These are phyloP conservation scores for Drosophila recens DNA, from an alignment of 2,888 invertebrate species.

Conservation along the genomic window DNA sequence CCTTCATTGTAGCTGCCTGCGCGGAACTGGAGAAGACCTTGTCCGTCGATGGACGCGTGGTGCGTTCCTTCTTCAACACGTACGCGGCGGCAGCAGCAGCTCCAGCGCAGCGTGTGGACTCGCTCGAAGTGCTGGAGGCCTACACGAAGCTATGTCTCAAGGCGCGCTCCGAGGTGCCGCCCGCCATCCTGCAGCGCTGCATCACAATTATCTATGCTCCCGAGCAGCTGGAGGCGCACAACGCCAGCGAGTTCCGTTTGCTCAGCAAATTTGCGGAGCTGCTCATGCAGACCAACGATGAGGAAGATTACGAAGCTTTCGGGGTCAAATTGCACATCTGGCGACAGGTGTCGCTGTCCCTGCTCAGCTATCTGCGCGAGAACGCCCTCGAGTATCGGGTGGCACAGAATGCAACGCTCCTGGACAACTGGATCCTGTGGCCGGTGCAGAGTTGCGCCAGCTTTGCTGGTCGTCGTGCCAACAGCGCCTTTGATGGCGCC, in stretches of 20 bases:
- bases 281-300: slow-evolving; percentile 69
- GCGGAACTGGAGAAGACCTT: slow-evolving; percentile 61
- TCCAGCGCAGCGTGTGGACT: slow-evolving; percentile 5
- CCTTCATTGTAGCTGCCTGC: slow-evolving; percentile 66
- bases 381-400: slow-evolving; percentile 72
- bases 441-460: slow-evolving; percentile 74
- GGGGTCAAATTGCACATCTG: slow-evolving; percentile 77
- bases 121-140: slow-evolving; percentile 57
- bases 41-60: slow-evolving; percentile 49
- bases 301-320: slow-evolving; percentile 75
- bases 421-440: slow-evolving; percentile 83
- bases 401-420: slow-evolving; percentile 59
- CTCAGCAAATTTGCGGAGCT: slow-evolving; percentile 62
- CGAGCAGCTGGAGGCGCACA: slow-evolving; percentile 49
- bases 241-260: slow-evolving; percentile 61
- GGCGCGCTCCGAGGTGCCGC: slow-evolving; percentile 63
- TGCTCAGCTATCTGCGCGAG: slow-evolving; percentile 68
- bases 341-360: slow-evolving; percentile 71
- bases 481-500: slow-evolving; percentile 61
- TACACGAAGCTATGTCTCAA: slow-evolving; percentile 67
- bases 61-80: slow-evolving; percentile 69
- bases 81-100: slow-evolving; percentile 24
- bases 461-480: slow-evolving; percentile 66
- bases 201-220: slow-evolving; percentile 64
- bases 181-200: slow-evolving; percentile 71